These are phyloP conservation scores for Etia nguti DNA, from an alignment of 2,113 vertebrate species.

Conservation along the genomic window DNA sequence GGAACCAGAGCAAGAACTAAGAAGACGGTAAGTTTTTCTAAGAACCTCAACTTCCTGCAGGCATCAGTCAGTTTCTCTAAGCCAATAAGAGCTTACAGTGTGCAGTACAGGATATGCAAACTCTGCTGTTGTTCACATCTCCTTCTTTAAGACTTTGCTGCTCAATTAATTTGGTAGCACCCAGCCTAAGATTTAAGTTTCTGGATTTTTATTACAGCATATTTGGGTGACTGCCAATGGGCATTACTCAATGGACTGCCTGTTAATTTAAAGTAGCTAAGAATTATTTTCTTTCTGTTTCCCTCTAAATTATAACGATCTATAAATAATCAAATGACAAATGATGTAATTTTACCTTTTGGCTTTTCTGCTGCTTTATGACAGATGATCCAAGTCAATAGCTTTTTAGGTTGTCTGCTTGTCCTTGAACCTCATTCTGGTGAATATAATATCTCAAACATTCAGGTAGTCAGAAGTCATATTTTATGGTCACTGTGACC, in stretches of 20 bases:
- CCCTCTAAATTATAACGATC: not conserved
- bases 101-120: not conserved
- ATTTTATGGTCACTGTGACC: not conserved
- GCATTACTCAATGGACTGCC: not conserved
- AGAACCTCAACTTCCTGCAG: not conserved
- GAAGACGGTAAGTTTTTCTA: constrained; percentile 68
- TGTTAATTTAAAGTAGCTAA: not conserved
- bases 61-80: not conserved
- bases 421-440: not conserved
- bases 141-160: not conserved
- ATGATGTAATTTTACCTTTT: not conserved
- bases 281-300: not conserved
- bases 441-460: not conserved
- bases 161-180: not conserved
- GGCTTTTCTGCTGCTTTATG: not conserved
- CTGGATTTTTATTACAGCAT: not conserved
- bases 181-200: not conserved
- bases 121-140: not conserved
- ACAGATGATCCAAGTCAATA: not conserved
- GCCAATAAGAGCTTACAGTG: not conserved
- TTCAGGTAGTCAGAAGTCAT: not conserved
- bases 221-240: not conserved
- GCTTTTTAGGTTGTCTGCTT: not conserved
- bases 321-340: not conserved
- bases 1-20: constrained; percentile 65